A percentile compares a stretch with the other conserved stretches of the same genome.
Evolutionary conservation across 2,113 vertebrate species (phyloP).

Genomic region (Menura novaehollandiae): DNA sequence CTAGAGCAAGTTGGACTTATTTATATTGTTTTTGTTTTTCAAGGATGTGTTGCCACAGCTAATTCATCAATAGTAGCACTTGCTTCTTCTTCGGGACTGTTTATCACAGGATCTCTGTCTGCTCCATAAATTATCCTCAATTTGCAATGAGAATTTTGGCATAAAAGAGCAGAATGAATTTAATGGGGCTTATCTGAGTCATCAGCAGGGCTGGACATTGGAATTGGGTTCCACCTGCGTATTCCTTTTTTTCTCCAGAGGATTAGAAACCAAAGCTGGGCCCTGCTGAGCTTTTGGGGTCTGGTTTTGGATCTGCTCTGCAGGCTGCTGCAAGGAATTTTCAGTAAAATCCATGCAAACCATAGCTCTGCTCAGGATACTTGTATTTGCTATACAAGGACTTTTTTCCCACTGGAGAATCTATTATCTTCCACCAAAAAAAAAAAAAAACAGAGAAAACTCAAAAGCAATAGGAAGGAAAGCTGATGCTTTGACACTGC

Average conservation of each 20-base stretch:
- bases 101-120: not conserved
- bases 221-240: not conserved
- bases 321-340: not conserved
- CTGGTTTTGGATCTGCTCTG: not conserved
- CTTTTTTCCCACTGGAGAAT: not conserved
- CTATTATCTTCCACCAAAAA: not conserved
- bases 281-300: not conserved
- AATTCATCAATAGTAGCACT: not conserved
- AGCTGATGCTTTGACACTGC: not conserved
- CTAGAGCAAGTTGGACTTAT: not conserved
- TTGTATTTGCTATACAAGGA: not conserved
- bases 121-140: not conserved
- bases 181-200: not conserved
- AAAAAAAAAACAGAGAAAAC: not conserved
- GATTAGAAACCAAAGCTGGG: not conserved
- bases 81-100: not conserved
- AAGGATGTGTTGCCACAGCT: not conserved
- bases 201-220: not conserved
- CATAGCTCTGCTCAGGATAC: not conserved
- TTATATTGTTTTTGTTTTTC: not conserved
- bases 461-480: not conserved
- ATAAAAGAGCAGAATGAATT: not conserved
- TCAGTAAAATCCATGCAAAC: not conserved
- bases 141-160: not conserved
- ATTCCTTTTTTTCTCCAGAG: not conserved